Evolutionary conservation across 1,140 invertebrate genomes (phyloP).

Genomic region (Xylocopa sonorina): DNA sequence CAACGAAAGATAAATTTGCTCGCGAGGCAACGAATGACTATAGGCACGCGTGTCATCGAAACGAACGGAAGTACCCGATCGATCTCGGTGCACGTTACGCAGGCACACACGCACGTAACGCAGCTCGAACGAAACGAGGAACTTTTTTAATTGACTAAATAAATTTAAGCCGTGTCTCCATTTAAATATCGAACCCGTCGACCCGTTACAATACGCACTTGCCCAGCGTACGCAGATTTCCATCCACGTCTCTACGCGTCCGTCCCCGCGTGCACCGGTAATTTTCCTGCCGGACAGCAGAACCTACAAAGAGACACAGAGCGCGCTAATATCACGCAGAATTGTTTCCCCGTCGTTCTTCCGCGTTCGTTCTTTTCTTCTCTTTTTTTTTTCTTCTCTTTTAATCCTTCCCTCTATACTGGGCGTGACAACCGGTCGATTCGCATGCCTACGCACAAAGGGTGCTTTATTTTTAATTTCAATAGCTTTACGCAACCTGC

Average conservation of each 20-base stretch:
- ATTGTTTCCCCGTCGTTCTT: neutral
- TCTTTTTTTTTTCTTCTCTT: neutral
- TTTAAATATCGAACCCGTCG: neutral
- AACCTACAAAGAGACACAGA: neutral
- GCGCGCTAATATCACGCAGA: neutral
- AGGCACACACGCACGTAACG: neutral
- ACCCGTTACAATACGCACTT: too few species aligned
- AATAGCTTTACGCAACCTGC: neutral
- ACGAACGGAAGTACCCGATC: neutral
- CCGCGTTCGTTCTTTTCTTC: neutral
- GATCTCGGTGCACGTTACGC: neutral
- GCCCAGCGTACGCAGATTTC: neutral
- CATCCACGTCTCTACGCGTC: neutral
- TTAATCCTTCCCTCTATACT: neutral
- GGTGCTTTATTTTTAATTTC: conserved; percentile 27
- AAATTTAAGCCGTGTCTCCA: neutral
- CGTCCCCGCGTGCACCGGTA: neutral
- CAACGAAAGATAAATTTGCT: neutral
- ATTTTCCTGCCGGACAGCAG: neutral
- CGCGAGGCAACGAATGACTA: neutral
- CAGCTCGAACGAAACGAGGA: neutral
- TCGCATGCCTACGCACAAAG: neutral
- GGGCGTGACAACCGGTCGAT: conserved; percentile 24
- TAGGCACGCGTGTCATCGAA: neutral
- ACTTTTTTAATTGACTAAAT: neutral